phyloP scores from a whole-genome alignment of 1,140 invertebrate genomes.

The Drosophila pseudoobscura region DNA sequence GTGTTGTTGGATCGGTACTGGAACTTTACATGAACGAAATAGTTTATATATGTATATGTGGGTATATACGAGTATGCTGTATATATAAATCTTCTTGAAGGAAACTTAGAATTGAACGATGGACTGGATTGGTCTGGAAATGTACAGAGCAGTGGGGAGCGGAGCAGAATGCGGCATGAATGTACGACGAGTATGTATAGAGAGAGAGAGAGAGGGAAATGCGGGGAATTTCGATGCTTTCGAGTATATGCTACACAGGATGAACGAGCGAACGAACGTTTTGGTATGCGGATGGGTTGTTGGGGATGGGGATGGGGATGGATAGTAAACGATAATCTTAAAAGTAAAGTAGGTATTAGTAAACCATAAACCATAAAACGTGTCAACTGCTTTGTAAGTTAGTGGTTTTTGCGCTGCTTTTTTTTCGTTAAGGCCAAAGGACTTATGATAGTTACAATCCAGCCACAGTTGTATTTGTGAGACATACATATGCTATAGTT shows the following conservation, averaged over 20 bases:
- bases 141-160: slow-evolving; percentile 39
- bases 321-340: slow-evolving; percentile 64
- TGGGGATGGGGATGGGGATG: slow-evolving; percentile 1
- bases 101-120: slow-evolving; percentile 7
- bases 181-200: slow-evolving; percentile 8
- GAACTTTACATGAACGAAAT: slow-evolving; percentile 61
- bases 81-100: slow-evolving; percentile 8
- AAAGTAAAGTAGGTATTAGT: slow-evolving; percentile 44
- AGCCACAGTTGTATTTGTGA: slow-evolving; percentile 52
- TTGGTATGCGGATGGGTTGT: background rate
- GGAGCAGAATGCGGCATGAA: slow-evolving; percentile 1
- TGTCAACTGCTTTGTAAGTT: slow-evolving; percentile 44
- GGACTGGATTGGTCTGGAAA: slow-evolving; percentile 27
- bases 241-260: slow-evolving; percentile 44
- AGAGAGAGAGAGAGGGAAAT: slow-evolving; percentile 12
- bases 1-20: slow-evolving; percentile 27
- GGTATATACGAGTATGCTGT: background rate
- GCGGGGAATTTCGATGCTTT: slow-evolving; percentile 11
- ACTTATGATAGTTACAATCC: slow-evolving; percentile 76
- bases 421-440: slow-evolving; percentile 47
- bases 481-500: slow-evolving; percentile 75
- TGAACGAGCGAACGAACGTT: too few relatives aligned
- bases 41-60: slow-evolving; percentile 20
- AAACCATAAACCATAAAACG: slow-evolving; percentile 66
- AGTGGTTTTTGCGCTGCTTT: slow-evolving; percentile 29